Evolutionary conservation across 2,113 vertebrate species (phyloP), one percentile per base, ranked within the genome.

Genomic region (Anolis carolinensis): DNA sequence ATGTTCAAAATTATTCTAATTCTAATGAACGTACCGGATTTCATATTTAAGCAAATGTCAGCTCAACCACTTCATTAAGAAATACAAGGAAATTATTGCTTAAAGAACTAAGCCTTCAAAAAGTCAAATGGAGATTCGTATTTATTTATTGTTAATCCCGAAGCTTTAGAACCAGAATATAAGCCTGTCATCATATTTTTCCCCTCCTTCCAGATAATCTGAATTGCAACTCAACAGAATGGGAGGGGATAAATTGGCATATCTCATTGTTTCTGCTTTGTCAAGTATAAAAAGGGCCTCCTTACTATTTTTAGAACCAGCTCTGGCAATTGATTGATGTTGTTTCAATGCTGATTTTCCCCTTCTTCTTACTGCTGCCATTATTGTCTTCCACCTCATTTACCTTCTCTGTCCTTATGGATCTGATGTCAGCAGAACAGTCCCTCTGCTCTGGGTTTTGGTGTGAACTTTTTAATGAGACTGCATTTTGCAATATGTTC

Each of bases 1-100:
- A 11, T 30, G 30, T 68, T 65, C 62, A 77, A 89, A 89, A 81
- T 73, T 7, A 50, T 1, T 30, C 23, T 86, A 86, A 93, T 84
- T 88, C 86, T 81, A 84, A 85, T 85, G 72, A 93, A 93, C 74
- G 13, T 81, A 30, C 89, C 89, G 88, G 82, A 74, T 27, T 82
- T 67, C 73, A 8, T 75, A 39, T 68, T 20, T 59, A 14, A 90
- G 10, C 36, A 87, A 84, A 87, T 48, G 73, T 20, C 70, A 50
- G 32, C 76, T 74, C 82, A 84, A 8, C 82, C 39, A 68, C 77
- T 67, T 32, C 9, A 86, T 92, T 65, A 44, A 80, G 85, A 91
- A 90, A 81, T 71, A 59, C 86, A 87, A 84, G 36, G 73, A 25
- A 55, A 0, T 0, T 5, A 65, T 4, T 34, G 55, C 62, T 75